Evolutionary conservation across 2,113 vertebrate species (phyloP).

Genomic region (Seriola dumerili): DNA sequence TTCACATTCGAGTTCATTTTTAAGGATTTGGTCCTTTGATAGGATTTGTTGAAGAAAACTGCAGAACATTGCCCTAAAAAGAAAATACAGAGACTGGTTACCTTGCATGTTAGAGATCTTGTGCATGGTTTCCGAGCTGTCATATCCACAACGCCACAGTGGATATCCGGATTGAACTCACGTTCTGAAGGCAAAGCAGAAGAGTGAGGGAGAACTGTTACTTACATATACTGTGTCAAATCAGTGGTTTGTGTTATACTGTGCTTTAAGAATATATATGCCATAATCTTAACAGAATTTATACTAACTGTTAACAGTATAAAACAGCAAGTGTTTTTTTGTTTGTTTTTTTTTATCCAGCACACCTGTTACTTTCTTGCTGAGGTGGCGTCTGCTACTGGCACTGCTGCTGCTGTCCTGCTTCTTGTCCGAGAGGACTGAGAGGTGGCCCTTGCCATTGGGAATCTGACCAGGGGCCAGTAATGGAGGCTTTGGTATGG

Average conservation of each 20-base stretch:
- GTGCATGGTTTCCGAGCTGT: constrained; percentile 98
- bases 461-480: constrained; percentile 95
- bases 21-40: not conserved
- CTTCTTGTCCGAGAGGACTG: constrained; percentile 91
- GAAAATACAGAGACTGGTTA: constrained; percentile 69
- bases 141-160: constrained; percentile 97
- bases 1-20: not conserved
- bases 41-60: not conserved
- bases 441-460: constrained; percentile 97
- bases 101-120: constrained; percentile 99
- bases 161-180: constrained; percentile 98
- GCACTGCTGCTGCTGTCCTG: constrained; percentile 89
- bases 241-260: not conserved
- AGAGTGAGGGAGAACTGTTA: constrained; percentile 10
- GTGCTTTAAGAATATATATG: not conserved
- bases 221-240: constrained; percentile 2
- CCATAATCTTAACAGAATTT: not conserved
- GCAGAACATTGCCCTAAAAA: not conserved
- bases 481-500: constrained; percentile 99
- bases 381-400: constrained; percentile 93
- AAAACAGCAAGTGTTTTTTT: not conserved
- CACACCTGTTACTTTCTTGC: constrained; percentile 96
- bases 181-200: constrained; percentile 87
- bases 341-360: not conserved
- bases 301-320: not conserved